Evolutionary conservation across 2,797 vertebrate species (phyloP).

Genomic region (Helostoma temminkii): DNA sequence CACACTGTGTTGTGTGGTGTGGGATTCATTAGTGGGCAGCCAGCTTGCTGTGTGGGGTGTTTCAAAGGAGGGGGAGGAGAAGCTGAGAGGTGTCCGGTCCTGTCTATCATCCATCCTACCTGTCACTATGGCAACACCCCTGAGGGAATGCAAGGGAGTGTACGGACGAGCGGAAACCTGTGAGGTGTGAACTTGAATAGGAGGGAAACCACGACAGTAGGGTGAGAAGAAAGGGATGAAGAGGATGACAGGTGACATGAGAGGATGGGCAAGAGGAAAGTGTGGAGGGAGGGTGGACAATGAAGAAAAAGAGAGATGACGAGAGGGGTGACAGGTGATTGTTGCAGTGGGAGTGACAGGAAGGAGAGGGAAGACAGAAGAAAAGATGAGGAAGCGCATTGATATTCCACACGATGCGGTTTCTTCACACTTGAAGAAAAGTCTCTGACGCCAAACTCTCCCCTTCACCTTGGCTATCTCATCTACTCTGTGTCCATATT

Average conservation of each 20-base stretch:
- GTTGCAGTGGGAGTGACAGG: conserved; percentile 75
- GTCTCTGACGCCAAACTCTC: conserved; percentile 61
- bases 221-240: conserved; percentile 57
- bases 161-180: conserved; percentile 68
- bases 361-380: conserved; percentile 66
- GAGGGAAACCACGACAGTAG: conserved; percentile 66
- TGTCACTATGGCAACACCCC: conserved; percentile 74
- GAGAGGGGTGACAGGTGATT: conserved; percentile 73
- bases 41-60: conserved; percentile 46
- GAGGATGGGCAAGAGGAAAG: conserved; percentile 49
- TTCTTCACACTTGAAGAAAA: conserved; percentile 79
- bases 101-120: conserved; percentile 79
- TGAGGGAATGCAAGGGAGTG: conserved; percentile 63
- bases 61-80: conserved; percentile 49
- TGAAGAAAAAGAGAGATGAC: conserved; percentile 58
- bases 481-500: conserved; percentile 26
- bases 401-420: conserved; percentile 70
- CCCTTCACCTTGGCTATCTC: conserved; percentile 58
- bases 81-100: conserved; percentile 43
- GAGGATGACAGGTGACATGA: conserved; percentile 77
- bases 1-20: conserved; percentile 8
- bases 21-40: conserved; percentile 62
- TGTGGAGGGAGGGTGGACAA: conserved; percentile 54
- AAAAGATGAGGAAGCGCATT: conserved; percentile 69
- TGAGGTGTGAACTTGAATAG: conserved; percentile 77